A percentile compares a stretch with the other conserved stretches of the same genome.
Conservation (phyloP, 1,140 invertebrate species). For the Bombus affinis region DNA sequence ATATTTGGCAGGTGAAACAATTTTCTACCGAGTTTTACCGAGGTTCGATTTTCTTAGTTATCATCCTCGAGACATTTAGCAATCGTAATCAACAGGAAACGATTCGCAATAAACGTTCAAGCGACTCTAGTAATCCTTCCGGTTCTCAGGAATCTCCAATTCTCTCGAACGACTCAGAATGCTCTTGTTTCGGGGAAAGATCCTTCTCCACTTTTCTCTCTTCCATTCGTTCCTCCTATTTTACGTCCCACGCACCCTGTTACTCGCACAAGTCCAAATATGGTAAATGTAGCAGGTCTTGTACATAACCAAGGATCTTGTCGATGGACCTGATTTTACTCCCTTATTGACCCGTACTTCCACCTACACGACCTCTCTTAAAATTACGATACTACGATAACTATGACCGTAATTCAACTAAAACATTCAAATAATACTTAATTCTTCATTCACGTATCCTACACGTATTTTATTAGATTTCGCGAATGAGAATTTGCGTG, state of each 20-base stretch:
- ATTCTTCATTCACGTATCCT: background rate
- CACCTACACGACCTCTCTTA: background rate
- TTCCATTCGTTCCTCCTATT: background rate
- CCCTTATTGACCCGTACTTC: background rate
- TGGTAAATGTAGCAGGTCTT: too few relatives aligned
- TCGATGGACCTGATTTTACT: background rate
- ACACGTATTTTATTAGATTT: too few relatives aligned
- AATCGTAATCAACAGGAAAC: too few relatives aligned
- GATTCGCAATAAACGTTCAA: too few relatives aligned
- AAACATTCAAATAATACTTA: background rate
- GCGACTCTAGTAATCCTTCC: too few relatives aligned
- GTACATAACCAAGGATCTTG: background rate
- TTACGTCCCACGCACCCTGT: background rate
- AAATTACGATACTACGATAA: background rate
- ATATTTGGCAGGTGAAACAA: too few relatives aligned
- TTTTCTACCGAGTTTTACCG: too few relatives aligned
- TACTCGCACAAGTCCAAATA: background rate
- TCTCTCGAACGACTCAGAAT: background rate
- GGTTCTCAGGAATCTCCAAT: background rate
- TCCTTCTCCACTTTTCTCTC: background rate
- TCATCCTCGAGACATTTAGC: too few relatives aligned
- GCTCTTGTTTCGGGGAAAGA: background rate
- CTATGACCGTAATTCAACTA: background rate
- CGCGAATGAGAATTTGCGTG: too few relatives aligned
- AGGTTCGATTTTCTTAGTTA: too few relatives aligned